Conservation (phyloP, 1,140 invertebrate genomes). For the Ceratina japonica region DNA sequence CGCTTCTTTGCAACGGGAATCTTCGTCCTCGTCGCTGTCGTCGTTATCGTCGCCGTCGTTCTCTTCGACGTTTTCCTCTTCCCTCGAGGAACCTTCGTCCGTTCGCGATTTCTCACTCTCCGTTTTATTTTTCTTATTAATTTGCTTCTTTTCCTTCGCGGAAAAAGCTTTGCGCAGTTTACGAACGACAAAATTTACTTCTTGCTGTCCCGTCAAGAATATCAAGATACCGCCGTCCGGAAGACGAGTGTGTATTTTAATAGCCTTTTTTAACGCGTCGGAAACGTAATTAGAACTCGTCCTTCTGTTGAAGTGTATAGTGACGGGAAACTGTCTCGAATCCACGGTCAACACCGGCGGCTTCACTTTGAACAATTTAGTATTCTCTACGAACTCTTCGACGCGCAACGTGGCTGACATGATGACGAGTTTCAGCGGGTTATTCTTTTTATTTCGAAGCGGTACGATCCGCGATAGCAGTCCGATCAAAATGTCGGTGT, state of each 20-base stretch:
- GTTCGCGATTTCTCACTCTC: slow-evolving; percentile 17
- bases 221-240: slow-evolving; percentile 97
- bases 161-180: slow-evolving; percentile 85
- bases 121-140: neutral
- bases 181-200: slow-evolving; percentile 84
- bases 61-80: slow-evolving; percentile 33
- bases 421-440: slow-evolving; percentile 94
- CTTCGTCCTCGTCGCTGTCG: slow-evolving; percentile 65
- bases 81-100: slow-evolving; percentile 48
- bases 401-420: slow-evolving; percentile 99
- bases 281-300: slow-evolving; percentile 94
- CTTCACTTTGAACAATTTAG: slow-evolving; percentile 86
- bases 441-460: slow-evolving; percentile 87
- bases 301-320: slow-evolving; percentile 95
- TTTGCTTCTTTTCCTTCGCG: no score
- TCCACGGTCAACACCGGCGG: slow-evolving; percentile 95
- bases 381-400: slow-evolving; percentile 95
- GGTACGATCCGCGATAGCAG: slow-evolving; percentile 95
- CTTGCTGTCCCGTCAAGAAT: slow-evolving; percentile 90
- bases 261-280: slow-evolving; percentile 92
- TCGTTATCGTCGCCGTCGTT: slow-evolving; percentile 48
- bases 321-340: slow-evolving; percentile 96
- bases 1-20: slow-evolving; percentile 63
- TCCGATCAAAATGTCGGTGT: slow-evolving; percentile 98
- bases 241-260: slow-evolving; percentile 95